Base-by-base conservation (phyloP, 1,140 invertebrate species). In the Pteromalus puparum region DNA sequence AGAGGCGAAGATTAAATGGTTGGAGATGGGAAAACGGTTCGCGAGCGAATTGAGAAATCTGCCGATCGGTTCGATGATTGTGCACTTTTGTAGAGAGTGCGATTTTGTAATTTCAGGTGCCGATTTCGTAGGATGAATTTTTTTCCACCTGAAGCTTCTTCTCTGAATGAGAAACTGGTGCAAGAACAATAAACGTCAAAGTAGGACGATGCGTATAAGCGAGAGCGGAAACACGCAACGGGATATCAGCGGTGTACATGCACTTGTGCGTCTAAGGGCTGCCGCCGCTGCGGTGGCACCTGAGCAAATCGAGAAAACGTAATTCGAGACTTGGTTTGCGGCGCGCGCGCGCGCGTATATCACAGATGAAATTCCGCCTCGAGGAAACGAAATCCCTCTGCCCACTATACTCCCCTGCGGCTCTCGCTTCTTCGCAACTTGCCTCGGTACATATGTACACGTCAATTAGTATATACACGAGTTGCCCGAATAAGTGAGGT, bases 281-380 rank as follows among this genome's bases (percentile, higher is more conserved):
- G 4, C 0, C 28, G 4, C 21, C 72, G 34, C 28, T 38, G 18
- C 30, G 21, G 34, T 42, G 42, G 46, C 82, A 84, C 75, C 68
- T 79, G 65, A 73, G 68, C 28, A 72, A 73, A 73, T 79, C 30
- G 46, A 79, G 48, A 84, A 79, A 24, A 74, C 6, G 82, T 78
- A 78, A 84, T 79, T 65, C 65, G 65, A 83, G 26, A 34, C 65
- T 46, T 10, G 4, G 53, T 21, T 48, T 68, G 61, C 65, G 73
- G 61, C 46, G 24, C 18, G 38, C 18, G 61, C 46, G 24, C 18
- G 38, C 18, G 79, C 4, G 42, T 30, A 80, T 21, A 46, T 12
- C 15, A 4, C 72, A 34, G 42, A 73, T 73, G 30, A 42, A 73
- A 30, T 53, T 72, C 12, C 81, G 12, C 24, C 15, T 70, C 21